These are phyloP conservation scores for Gorsachius magnificus DNA, from an alignment of 2,797 vertebrate genomes.

Conservation along the genomic window DNA sequence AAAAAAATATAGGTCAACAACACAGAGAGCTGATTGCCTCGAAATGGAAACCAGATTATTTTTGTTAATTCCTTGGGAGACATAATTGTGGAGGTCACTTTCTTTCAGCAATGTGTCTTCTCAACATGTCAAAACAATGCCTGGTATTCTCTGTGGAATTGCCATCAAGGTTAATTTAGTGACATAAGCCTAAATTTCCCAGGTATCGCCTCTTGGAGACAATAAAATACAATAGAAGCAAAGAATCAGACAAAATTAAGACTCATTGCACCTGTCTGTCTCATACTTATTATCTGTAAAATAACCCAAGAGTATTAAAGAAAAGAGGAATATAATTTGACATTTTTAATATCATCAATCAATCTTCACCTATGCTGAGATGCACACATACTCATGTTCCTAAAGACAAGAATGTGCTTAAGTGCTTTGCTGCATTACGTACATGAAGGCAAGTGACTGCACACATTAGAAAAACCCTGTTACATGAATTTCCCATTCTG, in stretches of 20 bases:
- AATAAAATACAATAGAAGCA: not conserved
- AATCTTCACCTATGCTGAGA: not conserved
- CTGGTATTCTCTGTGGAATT: not conserved
- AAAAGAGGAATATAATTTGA: not conserved
- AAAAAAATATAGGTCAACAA: not conserved
- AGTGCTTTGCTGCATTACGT: not conserved
- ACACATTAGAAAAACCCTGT: not conserved
- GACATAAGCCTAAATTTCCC: not conserved
- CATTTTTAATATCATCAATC: conserved; percentile 49
- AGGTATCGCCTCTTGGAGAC: not conserved
- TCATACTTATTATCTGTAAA: conserved; percentile 6
- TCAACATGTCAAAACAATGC: not conserved
- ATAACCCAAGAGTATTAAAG: not conserved
- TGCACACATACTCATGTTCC: not conserved
- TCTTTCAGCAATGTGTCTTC: not conserved
- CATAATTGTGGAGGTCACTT: not conserved
- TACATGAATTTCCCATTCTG: not conserved
- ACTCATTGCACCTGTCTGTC: conserved; percentile 30
- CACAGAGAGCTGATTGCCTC: not conserved
- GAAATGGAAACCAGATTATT: not conserved
- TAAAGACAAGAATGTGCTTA: not conserved
- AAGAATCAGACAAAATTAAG: conserved; percentile 12
- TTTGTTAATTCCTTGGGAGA: conserved; percentile 14
- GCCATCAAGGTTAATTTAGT: not conserved
- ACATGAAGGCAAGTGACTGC: not conserved